A percentile compares a stretch with the other conserved stretches of the same genome.
Evolutionary conservation across 30 jellyfish, hydroid and myxozoan species (phyloP).

Genomic region (Hydractinia echinata): DNA sequence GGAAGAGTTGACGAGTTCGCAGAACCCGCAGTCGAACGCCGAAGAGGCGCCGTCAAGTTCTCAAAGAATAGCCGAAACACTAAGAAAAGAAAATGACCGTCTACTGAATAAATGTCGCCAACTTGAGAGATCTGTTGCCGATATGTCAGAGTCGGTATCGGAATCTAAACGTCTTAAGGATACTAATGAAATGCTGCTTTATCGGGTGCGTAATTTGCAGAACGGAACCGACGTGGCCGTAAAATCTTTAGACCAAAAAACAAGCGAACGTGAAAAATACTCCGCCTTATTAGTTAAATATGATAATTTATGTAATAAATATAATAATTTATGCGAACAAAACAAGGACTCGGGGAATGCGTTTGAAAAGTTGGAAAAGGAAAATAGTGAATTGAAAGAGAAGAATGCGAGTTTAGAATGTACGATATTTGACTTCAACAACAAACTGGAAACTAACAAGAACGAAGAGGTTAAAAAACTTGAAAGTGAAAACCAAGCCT

Average conservation of each 20-base stretch:
- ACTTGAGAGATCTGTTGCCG: background rate
- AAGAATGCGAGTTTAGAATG: slow-evolving; percentile 17
- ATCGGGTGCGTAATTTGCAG: slow-evolving; percentile 5
- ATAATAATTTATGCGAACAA: slow-evolving; percentile 16
- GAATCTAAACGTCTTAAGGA: slow-evolving; percentile 1
- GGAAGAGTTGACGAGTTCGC: background rate
- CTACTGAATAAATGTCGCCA: background rate
- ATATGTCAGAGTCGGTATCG: background rate
- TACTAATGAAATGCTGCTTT: background rate
- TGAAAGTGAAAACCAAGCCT: background rate
- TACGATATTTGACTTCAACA: background rate
- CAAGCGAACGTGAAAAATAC: slow-evolving; percentile 19
- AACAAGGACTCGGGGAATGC: slow-evolving; percentile 4
- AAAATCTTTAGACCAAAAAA: background rate
- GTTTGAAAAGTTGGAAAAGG: slow-evolving; percentile 16
- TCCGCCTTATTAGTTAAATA: background rate
- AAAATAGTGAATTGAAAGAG: slow-evolving; percentile 18
- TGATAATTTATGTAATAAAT: slow-evolving; percentile 20
- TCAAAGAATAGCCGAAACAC: background rate
- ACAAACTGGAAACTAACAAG: slow-evolving; percentile 2
- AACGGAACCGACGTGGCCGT: background rate
- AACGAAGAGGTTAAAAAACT: slow-evolving; percentile 18
- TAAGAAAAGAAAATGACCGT: slow-evolving; percentile 7
- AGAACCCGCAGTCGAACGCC: background rate
- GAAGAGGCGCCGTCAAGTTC: slow-evolving; percentile 1